A percentile compares a stretch with the other conserved stretches of the same genome.
Evolutionary conservation across 35 echinoderm and acorn worm species (phyloP).

Genomic region (Stichopus chloronotus): DNA sequence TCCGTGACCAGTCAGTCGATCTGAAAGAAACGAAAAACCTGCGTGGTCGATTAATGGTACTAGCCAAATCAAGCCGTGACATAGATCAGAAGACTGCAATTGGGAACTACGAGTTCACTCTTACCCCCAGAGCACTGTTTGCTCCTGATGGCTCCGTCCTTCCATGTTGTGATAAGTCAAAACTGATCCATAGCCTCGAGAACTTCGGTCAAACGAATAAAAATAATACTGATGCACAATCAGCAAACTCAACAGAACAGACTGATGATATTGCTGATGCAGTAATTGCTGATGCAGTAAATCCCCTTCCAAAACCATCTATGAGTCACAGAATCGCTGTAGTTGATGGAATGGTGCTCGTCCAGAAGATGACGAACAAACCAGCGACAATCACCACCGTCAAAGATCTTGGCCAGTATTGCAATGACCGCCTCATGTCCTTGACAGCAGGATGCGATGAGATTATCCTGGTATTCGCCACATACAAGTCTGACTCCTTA

Average conservation of each 20-base stretch:
- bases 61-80: conserved; percentile 68
- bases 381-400: not conserved
- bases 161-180: conserved; percentile 65
- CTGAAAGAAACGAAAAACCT: conserved; percentile 72
- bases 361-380: conserved; percentile 8
- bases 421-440: conserved; percentile 45
- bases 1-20: conserved; percentile 58
- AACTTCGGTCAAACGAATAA: not conserved
- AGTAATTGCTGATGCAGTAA: not conserved
- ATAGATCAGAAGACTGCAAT: conserved; percentile 57
- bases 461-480: conserved; percentile 31
- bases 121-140: conserved; percentile 65
- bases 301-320: not conserved
- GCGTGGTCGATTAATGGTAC: conserved; percentile 57
- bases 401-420: conserved; percentile 2
- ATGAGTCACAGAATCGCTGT: conserved; percentile 15
- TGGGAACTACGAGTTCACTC: conserved; percentile 66
- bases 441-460: not conserved
- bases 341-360: conserved; percentile 26
- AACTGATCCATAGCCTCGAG: conserved; percentile 65
- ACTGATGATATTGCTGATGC: conserved; percentile 35
- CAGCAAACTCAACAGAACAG: conserved; percentile 37
- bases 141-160: conserved; percentile 58
- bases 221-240: conserved; percentile 8
- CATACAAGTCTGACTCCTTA: not conserved